Evolutionary conservation across 2,888 invertebrate species (phyloP), one percentile per base, ranked within the genome.

Genomic region (Heliconius erato): DNA sequence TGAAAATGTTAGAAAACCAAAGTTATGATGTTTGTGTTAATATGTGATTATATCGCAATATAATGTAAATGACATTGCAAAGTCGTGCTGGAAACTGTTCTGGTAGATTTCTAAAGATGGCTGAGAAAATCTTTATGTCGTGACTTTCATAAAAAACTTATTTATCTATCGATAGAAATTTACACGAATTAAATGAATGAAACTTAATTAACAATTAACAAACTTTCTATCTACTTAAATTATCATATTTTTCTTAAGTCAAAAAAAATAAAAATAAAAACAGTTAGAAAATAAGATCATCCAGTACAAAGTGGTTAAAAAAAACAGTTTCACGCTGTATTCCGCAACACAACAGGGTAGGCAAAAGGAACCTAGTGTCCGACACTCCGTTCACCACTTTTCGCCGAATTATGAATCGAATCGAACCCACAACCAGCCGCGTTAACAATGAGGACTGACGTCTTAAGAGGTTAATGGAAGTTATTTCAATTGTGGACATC

Each of bases 11-110:
- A 77, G 71, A 77, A 83, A 80, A 76, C 68, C 76, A 84, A 79
- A 81, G 83, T 82, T 83, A 83, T 65, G 80, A 85, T 79, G 68
- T 83, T 78, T 80, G 74, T 74, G 83, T 77, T 80, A 84, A 85
- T 77, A 80, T 69, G 65, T 68, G 80, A 83, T 83, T 80, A 77
- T 80, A 85, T 83, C 77, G 79, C 79, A 76, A 79, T 80, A 77
- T 83, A 79, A 85, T 82, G 80, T 72, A 82, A 82, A 84, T 79
- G 78, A 59, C 79, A 71, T 83, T 79, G 77, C 35, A 71, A 83
- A 76, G 69, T 82, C 80, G 76, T 74, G 82, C 79, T 59, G 74
- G 82, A 82, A 80, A 82, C 74, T 65, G 76, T 76, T 63, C 59
- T 78, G 49, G 78, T 67, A 11, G 78, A 78, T 78, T 68, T 80